phyloP scores from a whole-genome alignment of 1,140 invertebrate genomes.

The Spodoptera litura region DNA sequence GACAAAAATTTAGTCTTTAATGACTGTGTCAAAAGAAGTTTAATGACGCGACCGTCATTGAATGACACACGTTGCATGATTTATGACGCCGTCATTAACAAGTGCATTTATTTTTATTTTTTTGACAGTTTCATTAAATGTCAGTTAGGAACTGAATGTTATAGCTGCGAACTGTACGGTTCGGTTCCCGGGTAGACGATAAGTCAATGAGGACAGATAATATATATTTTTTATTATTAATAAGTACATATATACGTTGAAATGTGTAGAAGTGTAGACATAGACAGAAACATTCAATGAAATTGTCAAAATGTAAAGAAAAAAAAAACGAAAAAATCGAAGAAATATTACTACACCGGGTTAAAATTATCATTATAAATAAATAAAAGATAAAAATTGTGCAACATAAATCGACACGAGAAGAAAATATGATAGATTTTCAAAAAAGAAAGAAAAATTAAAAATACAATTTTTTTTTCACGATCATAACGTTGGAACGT shows the following conservation, averaged over 20 bases:
- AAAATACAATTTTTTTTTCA: slow-evolving; percentile 25
- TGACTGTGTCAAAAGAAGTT: too few species aligned
- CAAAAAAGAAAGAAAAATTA: neutral
- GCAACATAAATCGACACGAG: slow-evolving; percentile 35
- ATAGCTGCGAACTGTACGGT: neutral
- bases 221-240: too few species aligned
- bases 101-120: neutral
- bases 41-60: neutral
- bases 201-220: neutral
- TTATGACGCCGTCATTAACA: slow-evolving; percentile 9
- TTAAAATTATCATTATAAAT: slow-evolving; percentile 11
- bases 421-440: neutral
- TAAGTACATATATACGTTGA: too few species aligned
- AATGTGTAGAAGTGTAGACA: too few species aligned
- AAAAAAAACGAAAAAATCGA: neutral
- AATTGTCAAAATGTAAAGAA: slow-evolving; percentile 19
- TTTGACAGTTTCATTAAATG: slow-evolving; percentile 9
- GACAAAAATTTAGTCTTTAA: too few species aligned
- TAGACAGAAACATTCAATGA: neutral
- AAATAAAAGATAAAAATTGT: slow-evolving; percentile 43
- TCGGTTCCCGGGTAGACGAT: neutral
- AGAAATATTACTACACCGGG: slow-evolving; percentile 39
- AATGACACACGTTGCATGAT: neutral
- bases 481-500: slow-evolving; percentile 68
- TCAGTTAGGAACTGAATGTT: neutral